Evolutionary conservation across 1,140 invertebrate species (phyloP), one percentile per base, ranked within the genome.

Genomic region (Lepidurus arcticus): DNA sequence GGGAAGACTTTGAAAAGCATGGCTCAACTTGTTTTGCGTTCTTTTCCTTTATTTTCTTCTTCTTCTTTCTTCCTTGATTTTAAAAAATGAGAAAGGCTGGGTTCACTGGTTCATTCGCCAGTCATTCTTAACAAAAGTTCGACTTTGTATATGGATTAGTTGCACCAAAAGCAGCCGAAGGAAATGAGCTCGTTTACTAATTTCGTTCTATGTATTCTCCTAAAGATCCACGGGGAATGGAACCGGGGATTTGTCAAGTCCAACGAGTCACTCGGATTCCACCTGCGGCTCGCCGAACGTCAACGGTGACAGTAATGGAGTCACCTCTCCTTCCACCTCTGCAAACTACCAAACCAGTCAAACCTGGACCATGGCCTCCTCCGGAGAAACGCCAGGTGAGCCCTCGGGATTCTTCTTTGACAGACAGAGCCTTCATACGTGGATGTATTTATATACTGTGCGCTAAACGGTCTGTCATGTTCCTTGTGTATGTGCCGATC

Each of bases 231-330:
- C 53, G 21, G 53, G 21, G 21, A 74, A 43, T 21, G 78, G 75
- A 13, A 73, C 44, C 13, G 81, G 81, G 44, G 81, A 81, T 75
- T 44, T 81, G 43, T 82, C 82, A 47, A 82, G 82, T 81, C 82
- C 82, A 21, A 81, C 81, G 42, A 82, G 81, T 44, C 81, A 82
- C 76, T 79, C 79, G 42, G 79, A 79, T 42, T 79, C 79, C 26
- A 79, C 79, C 13, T 79, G 79, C n/a, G 79, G 79, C 9, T 79
- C 79, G 34, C 79, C 79, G 53, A 47, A 42, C 44, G 76, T 74
- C 11, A 43, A 47, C 34, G 81, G 78, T 47, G 79, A 81, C 44
- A 81, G 80, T 45, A 79, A 79, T n/a, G 79, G 80, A 44, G 80
- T 44, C 10, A 42, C 75, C 16, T 26, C 75, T 34, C 75, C 75